Conservation (phyloP, 1,140 invertebrate genomes). For the Hycleus phaleratus region DNA sequence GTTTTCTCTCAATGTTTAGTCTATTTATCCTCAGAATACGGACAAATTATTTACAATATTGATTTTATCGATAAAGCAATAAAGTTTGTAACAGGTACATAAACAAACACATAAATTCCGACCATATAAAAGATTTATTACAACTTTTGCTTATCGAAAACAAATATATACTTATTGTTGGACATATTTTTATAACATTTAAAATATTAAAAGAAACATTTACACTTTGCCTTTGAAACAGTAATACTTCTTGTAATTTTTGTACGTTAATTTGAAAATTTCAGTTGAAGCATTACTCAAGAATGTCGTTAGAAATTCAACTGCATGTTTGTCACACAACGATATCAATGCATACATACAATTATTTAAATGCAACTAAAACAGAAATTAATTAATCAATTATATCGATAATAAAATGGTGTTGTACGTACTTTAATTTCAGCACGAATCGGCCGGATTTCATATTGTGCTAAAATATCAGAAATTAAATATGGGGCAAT, state of each 20-base stretch:
- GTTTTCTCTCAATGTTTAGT: too few relatives aligned
- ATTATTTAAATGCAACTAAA: constrained; percentile 35
- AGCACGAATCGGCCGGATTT: constrained; percentile 26
- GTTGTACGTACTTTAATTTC: constrained; percentile 31
- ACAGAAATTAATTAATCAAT: constrained; percentile 13
- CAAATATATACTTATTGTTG: neutral
- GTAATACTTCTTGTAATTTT: constrained; percentile 38
- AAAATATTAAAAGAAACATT: constrained; percentile 2
- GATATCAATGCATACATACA: constrained; percentile 31
- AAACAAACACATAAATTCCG: too few relatives aligned
- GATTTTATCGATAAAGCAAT: too few relatives aligned
- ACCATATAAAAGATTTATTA: too few relatives aligned
- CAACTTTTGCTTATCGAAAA: too few relatives aligned
- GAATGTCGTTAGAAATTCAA: constrained; percentile 31
- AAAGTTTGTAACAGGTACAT: too few relatives aligned
- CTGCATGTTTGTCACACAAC: constrained; percentile 33
- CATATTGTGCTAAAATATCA: constrained; percentile 34
- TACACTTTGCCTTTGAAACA: constrained; percentile 38
- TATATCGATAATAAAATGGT: constrained; percentile 3
- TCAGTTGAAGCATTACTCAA: constrained; percentile 34
- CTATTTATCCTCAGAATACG: too few relatives aligned
- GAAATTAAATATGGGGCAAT: constrained; percentile 34
- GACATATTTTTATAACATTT: neutral
- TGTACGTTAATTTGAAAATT: constrained; percentile 35
- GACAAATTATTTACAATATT: too few relatives aligned